Percentiles rank a stretch among this genome's conserved stretches.
Evolutionary conservation across 2,888 invertebrate species (phyloP).

Genomic region (Caenorhabditis afra): DNA sequence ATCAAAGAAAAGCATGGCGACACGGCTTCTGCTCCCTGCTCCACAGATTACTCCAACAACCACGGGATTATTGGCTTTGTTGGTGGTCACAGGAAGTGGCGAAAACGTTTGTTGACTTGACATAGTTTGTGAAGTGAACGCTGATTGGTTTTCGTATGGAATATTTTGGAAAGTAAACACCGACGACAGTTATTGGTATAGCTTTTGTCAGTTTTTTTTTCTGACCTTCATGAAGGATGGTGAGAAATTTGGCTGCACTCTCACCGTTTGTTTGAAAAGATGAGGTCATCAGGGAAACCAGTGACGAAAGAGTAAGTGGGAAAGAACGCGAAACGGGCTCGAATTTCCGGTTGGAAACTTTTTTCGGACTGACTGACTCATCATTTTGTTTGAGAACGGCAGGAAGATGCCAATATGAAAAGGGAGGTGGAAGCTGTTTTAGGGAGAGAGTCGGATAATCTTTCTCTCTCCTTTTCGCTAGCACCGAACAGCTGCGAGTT

Average conservation of each 20-base stretch:
- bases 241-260: slow-evolving; percentile 18
- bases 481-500: slow-evolving; percentile 36
- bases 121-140: slow-evolving; percentile 46
- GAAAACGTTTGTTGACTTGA: slow-evolving; percentile 34
- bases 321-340: slow-evolving; percentile 36
- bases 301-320: not conserved
- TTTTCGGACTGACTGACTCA: slow-evolving; percentile 44
- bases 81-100: slow-evolving; percentile 47
- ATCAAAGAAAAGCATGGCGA: too few species aligned
- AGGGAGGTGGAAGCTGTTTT: not conserved
- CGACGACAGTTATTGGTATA: slow-evolving; percentile 28
- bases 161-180: slow-evolving; percentile 36
- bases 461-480: too few species aligned
- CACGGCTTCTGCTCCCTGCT: slow-evolving; percentile 9
- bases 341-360: slow-evolving; percentile 27
- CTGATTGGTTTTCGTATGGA: slow-evolving; percentile 44
- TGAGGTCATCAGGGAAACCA: not conserved
- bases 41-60: slow-evolving; percentile 41
- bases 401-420: slow-evolving; percentile 16
- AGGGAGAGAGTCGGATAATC: not conserved
- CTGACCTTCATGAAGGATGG: slow-evolving; percentile 11
- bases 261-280: slow-evolving; percentile 13
- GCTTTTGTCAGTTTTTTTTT: slow-evolving; percentile 9
- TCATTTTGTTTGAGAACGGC: slow-evolving; percentile 45
- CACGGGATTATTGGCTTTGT: slow-evolving; percentile 54